Conservation (phyloP, 2,797 vertebrate genomes). For the Podarcis lilfordi region DNA sequence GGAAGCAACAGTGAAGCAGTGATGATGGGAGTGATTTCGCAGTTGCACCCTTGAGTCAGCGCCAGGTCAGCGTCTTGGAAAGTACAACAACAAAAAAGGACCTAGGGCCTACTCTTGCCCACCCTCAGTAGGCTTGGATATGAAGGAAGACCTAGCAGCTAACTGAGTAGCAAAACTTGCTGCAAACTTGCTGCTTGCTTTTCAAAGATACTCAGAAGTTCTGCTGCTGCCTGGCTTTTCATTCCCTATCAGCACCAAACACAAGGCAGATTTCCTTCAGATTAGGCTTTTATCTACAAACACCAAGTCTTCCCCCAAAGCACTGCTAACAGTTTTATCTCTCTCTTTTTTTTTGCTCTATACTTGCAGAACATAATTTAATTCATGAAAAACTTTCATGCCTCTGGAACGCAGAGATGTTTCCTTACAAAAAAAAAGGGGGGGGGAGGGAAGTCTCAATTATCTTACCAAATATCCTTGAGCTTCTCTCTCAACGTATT, state of each 20-base stretch:
- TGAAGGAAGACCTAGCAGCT: not conserved
- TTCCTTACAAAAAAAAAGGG: slow-evolving; percentile 33
- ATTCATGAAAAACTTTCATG: slow-evolving; percentile 40
- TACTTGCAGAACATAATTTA: slow-evolving; percentile 44
- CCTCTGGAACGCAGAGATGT: slow-evolving; percentile 14
- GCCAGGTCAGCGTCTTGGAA: not conserved
- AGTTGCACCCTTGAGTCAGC: not conserved
- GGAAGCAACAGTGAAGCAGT: not conserved
- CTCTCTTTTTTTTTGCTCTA: slow-evolving; percentile 28
- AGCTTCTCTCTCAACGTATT: not conserved
- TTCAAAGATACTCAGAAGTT: not conserved
- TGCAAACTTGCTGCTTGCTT: not conserved
- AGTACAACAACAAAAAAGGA: not conserved
- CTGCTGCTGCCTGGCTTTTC: not conserved
- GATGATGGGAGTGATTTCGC: not conserved
- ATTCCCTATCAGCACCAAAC: slow-evolving; percentile 14
- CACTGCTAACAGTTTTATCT: slow-evolving; percentile 17
- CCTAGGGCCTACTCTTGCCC: not conserved
- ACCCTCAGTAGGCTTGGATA: not conserved
- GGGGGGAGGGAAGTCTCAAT: not conserved
- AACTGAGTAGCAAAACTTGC: not conserved
- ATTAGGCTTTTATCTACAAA: slow-evolving; percentile 32
- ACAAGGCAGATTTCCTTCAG: slow-evolving; percentile 7
- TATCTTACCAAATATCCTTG: slow-evolving; percentile 1
- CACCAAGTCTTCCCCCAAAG: slow-evolving; percentile 15